These are phyloP conservation scores for Nothoprocta perdicaria DNA, from an alignment of 2,113 vertebrate species.

Conservation along the genomic window DNA sequence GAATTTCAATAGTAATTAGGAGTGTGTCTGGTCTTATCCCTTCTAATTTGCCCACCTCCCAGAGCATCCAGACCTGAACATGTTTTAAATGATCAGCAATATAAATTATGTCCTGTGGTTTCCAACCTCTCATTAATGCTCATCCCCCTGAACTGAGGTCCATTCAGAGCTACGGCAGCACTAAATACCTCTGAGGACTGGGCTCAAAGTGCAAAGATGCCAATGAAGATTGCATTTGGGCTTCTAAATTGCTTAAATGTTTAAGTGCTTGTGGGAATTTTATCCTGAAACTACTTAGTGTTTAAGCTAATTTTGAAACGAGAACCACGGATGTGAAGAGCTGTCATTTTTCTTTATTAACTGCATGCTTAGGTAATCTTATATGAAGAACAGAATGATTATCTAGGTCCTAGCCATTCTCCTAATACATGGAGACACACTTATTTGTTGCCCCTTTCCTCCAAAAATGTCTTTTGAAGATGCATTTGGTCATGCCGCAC, in stretches of 20 bases:
- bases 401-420: not conserved
- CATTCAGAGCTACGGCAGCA: constrained; percentile 57
- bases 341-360: not conserved
- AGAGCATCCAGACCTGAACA: constrained; percentile 2
- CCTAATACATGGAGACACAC: not conserved
- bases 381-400: accelerated
- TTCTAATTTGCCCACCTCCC: not conserved
- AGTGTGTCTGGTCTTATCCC: constrained; percentile 26
- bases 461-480: not conserved
- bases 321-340: not conserved
- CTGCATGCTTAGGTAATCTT: not conserved
- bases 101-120: constrained; percentile 57
- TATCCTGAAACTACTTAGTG: constrained; percentile 24
- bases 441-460: accelerated
- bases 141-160: constrained; percentile 22
- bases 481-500: not conserved
- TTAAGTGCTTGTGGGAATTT: constrained; percentile 60
- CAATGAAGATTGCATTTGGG: constrained; percentile 60
- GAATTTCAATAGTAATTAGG: constrained; percentile 62
- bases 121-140: constrained; percentile 59
- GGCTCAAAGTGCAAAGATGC: constrained; percentile 60
- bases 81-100: constrained; percentile 62
- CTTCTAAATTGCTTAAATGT: constrained; percentile 67
- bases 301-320: not conserved
- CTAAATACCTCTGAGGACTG: constrained; percentile 58